phyloP scores from a whole-genome alignment of 2,888 invertebrate species.

The Lamellibrachia satsuma region DNA sequence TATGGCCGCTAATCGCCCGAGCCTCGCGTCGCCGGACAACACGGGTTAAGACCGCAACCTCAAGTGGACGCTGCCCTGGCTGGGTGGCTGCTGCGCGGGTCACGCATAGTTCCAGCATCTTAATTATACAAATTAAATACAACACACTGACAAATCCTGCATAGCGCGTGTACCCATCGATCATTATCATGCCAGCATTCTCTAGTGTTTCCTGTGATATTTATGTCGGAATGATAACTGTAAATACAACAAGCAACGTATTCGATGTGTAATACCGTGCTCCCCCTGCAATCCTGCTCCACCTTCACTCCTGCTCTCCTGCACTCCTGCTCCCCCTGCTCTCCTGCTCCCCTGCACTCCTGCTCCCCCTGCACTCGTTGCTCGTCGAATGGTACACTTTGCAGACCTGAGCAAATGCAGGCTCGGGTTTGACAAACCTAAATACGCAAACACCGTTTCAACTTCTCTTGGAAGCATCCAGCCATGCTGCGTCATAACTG shows the following conservation, averaged over 20 bases:
- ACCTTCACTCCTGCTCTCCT: not conserved
- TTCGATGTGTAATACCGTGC: not conserved
- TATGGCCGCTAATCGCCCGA: not conserved
- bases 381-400: too few species aligned
- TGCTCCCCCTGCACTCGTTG: too few species aligned
- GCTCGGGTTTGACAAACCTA: too few species aligned
- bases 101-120: not conserved
- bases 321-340: not conserved
- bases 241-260: not conserved
- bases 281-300: not conserved
- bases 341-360: not conserved
- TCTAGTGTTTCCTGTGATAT: not conserved
- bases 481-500: not conserved
- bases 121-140: constrained; percentile 6
- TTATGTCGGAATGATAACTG: not conserved
- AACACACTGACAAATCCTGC: not conserved
- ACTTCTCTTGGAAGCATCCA: not conserved
- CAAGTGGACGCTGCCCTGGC: not conserved
- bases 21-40: not conserved
- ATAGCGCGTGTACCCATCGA: not conserved
- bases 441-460: not conserved
- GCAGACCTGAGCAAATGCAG: not conserved
- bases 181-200: not conserved
- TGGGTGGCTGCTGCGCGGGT: not conserved
- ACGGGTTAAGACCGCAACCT: not conserved